phyloP scores from a whole-genome alignment of 2,888 invertebrate species.

The Miltochrista miniata region DNA sequence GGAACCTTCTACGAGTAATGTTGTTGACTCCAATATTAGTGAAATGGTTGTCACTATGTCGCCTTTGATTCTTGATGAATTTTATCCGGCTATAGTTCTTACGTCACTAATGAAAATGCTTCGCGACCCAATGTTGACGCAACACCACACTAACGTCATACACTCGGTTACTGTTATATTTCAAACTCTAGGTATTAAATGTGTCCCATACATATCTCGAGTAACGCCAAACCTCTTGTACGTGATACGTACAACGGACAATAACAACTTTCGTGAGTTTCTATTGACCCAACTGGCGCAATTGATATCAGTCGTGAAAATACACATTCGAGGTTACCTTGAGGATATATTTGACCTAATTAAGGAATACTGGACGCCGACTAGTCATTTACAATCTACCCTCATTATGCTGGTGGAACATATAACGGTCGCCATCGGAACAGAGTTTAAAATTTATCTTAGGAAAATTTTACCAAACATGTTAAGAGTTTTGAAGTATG shows the following conservation, averaged over 20 bases:
- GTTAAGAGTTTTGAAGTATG: slow-evolving; percentile 94
- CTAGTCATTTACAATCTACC: slow-evolving; percentile 92
- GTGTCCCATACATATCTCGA: slow-evolving; percentile 95
- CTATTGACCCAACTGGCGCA: slow-evolving; percentile 96
- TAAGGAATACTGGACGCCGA: slow-evolving; percentile 96
- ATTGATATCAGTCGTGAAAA: slow-evolving; percentile 97
- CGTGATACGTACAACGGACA: slow-evolving; percentile 94
- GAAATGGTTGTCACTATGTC: slow-evolving; percentile 98
- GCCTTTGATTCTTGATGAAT: slow-evolving; percentile 94
- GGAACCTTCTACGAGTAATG: slow-evolving; percentile 85
- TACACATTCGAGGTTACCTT: slow-evolving; percentile 97
- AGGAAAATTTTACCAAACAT: slow-evolving; percentile 97
- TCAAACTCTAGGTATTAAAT: slow-evolving; percentile 96
- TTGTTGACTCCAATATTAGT: slow-evolving; percentile 87
- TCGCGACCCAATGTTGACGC: slow-evolving; percentile 93
- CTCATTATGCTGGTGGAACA: slow-evolving; percentile 96
- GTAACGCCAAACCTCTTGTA: slow-evolving; percentile 94
- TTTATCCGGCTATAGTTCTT: slow-evolving; percentile 98
- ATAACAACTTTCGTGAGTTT: slow-evolving; percentile 92
- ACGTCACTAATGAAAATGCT: slow-evolving; percentile 97
- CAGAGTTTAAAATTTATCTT: slow-evolving; percentile 97
- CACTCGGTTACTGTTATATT: slow-evolving; percentile 98
- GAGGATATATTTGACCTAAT: slow-evolving; percentile 97
- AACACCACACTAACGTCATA: slow-evolving; percentile 97
- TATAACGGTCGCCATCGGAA: slow-evolving; percentile 96